Conservation (phyloP, 2,888 invertebrate species). For the Lepas anatifera region DNA sequence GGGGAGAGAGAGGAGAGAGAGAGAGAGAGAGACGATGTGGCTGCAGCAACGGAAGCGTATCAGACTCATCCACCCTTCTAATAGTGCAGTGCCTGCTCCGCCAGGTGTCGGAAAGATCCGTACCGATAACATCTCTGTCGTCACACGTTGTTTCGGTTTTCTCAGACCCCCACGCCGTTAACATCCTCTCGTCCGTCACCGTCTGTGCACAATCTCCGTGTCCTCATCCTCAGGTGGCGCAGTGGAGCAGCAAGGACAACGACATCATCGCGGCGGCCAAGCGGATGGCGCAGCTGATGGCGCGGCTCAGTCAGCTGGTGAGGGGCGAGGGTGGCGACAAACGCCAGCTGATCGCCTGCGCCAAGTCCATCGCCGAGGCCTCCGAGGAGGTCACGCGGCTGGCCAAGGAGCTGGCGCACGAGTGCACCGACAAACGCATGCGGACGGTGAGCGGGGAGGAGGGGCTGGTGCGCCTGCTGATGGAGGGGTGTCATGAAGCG, state of each 20-base stretch:
- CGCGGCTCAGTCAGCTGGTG: slow-evolving; percentile 86
- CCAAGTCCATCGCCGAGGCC: slow-evolving; percentile 96
- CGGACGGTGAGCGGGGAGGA: slow-evolving; percentile 53
- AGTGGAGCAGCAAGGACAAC: slow-evolving; percentile 99
- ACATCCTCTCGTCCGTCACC: background rate
- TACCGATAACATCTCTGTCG: too few species aligned
- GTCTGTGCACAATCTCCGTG: background rate
- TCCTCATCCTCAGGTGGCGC: slow-evolving; percentile 32
- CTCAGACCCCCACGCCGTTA: background rate
- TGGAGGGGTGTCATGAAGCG: too few species aligned
- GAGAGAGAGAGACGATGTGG: too few species aligned
- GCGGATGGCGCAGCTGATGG: slow-evolving; percentile 97
- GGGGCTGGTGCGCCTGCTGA: background rate
- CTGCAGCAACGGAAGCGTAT: too few species aligned
- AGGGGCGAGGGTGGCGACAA: slow-evolving; percentile 79
- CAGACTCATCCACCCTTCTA: too few species aligned
- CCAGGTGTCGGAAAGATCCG: too few species aligned
- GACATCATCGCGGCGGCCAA: slow-evolving; percentile 98
- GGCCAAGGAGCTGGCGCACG: slow-evolving; percentile 92
- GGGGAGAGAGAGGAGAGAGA: too few species aligned
- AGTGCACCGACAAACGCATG: slow-evolving; percentile 98
- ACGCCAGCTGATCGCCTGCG: slow-evolving; percentile 93
- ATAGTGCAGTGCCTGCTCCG: too few species aligned
- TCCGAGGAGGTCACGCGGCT: slow-evolving; percentile 95
- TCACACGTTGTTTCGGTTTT: background rate